Evolutionary conservation across 2,888 invertebrate species (phyloP).

Genomic region (Oligia fasciuncula): DNA sequence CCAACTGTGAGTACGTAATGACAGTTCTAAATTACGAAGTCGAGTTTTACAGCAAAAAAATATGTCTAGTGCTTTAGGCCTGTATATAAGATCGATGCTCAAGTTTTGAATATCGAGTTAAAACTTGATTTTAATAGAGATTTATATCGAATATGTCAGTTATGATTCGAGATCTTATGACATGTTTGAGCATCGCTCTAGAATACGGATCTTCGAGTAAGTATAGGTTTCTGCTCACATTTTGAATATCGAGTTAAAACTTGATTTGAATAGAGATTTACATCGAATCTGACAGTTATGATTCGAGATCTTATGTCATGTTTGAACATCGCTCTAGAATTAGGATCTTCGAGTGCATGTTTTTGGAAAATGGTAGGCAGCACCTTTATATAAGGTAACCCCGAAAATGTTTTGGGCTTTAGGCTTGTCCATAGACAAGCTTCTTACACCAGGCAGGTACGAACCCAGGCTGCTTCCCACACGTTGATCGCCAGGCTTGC

Average conservation of each 20-base stretch:
- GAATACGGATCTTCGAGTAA: not conserved
- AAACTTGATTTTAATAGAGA: not conserved
- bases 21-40: conserved; percentile 48
- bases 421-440: not conserved
- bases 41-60: conserved; percentile 39
- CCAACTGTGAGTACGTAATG: conserved; percentile 64
- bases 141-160: not conserved
- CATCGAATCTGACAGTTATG: not conserved
- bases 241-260: conserved; percentile 6
- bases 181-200: not conserved
- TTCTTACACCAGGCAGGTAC: not conserved
- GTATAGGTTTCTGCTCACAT: not conserved
- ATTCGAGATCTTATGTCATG: conserved; percentile 11
- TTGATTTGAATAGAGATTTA: not conserved
- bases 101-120: conserved; percentile 5
- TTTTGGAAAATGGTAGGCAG: too few relatives aligned
- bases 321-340: not conserved
- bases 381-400: too few relatives aligned
- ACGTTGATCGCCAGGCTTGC: not conserved
- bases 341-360: not conserved
- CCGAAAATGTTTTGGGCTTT: not conserved
- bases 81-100: not conserved
- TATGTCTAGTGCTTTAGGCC: conserved; percentile 2
- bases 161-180: conserved; percentile 12
- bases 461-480: too few relatives aligned